These are phyloP conservation scores for Philaenus spumarius DNA, from an alignment of 1,140 invertebrate species.

Conservation along the genomic window DNA sequence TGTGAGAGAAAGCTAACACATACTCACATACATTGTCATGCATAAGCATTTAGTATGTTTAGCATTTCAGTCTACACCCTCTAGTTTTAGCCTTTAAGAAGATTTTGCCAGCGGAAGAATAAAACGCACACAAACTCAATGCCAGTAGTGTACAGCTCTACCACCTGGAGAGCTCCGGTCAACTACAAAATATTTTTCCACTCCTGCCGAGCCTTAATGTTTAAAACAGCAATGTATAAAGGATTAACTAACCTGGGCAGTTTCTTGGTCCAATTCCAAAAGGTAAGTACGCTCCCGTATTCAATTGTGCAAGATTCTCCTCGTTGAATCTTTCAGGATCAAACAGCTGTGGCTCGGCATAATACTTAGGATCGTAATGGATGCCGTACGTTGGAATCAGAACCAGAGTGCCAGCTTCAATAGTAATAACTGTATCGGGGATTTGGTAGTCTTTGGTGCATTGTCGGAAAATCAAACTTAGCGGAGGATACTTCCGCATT, in stretches of 20 bases:
- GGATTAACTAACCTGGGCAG: constrained; percentile 46
- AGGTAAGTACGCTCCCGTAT: constrained; percentile 43
- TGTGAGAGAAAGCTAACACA: too few relatives aligned
- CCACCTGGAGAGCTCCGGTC: too few relatives aligned
- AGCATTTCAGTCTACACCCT: too few relatives aligned
- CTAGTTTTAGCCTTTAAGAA: too few relatives aligned
- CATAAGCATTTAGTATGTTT: too few relatives aligned
- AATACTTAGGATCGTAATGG: constrained; percentile 55
- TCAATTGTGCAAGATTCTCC: constrained; percentile 39
- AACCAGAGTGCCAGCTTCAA: constrained; percentile 44
- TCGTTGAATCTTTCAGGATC: constrained; percentile 58
- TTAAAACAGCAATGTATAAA: too few relatives aligned
- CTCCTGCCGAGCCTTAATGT: too few relatives aligned
- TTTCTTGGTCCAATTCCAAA: constrained; percentile 51
- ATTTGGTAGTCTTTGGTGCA: constrained; percentile 46
- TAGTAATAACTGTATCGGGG: constrained; percentile 39
- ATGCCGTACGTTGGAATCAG: constrained; percentile 49
- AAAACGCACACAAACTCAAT: too few relatives aligned
- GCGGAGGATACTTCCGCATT: constrained; percentile 50
- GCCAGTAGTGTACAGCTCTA: too few relatives aligned
- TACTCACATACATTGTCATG: too few relatives aligned
- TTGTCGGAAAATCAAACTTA: constrained; percentile 43
- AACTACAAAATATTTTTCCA: too few relatives aligned
- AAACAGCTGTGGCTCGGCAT: constrained; percentile 55
- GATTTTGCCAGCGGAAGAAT: too few relatives aligned